A percentile compares a stretch with the other conserved stretches of the same genome.
phyloP scores from a whole-genome alignment of 1,140 invertebrate genomes.

The Drosophila saltans region DNA sequence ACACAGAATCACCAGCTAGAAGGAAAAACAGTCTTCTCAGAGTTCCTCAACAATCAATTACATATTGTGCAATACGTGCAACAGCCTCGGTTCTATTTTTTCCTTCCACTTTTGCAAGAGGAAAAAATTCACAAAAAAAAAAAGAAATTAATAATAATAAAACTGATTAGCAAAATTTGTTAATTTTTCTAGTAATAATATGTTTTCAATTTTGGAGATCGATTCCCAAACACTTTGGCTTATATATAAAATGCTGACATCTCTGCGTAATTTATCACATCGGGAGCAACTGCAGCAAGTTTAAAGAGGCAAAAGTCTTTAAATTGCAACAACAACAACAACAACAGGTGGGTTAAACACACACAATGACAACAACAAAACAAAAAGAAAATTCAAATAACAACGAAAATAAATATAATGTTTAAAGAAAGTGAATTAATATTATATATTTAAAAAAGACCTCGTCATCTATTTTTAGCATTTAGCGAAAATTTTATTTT shows the following conservation, averaged over 20 bases:
- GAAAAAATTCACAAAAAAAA: too few species aligned
- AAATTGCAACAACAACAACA: constrained; percentile 40
- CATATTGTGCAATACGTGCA: not conserved
- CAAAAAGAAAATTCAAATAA: not conserved
- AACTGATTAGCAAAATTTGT: too few species aligned
- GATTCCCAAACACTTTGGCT: not conserved
- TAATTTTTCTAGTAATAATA: too few species aligned
- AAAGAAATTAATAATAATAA: too few species aligned
- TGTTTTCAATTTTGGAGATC: not conserved
- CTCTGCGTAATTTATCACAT: not conserved
- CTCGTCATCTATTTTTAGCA: constrained; percentile 54
- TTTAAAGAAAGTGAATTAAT: constrained; percentile 46
- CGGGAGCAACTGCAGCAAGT: constrained; percentile 8
- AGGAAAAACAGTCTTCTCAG: constrained; percentile 1
- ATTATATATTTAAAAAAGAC: constrained; percentile 17
- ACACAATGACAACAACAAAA: constrained; percentile 16
- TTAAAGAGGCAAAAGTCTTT: not conserved
- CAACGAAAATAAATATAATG: not conserved
- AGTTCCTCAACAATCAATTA: constrained; percentile 20
- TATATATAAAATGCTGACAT: not conserved
- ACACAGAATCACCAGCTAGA: constrained; percentile 18
- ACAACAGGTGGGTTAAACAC: constrained; percentile 64
- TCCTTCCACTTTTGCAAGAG: not conserved
- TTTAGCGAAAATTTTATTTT: constrained; percentile 51
- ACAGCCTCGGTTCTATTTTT: not conserved